Percentiles rank a stretch among this genome's conserved stretches.
Evolutionary conservation across 2,797 vertebrate species (phyloP).

Genomic region (Diceros bicornis): DNA sequence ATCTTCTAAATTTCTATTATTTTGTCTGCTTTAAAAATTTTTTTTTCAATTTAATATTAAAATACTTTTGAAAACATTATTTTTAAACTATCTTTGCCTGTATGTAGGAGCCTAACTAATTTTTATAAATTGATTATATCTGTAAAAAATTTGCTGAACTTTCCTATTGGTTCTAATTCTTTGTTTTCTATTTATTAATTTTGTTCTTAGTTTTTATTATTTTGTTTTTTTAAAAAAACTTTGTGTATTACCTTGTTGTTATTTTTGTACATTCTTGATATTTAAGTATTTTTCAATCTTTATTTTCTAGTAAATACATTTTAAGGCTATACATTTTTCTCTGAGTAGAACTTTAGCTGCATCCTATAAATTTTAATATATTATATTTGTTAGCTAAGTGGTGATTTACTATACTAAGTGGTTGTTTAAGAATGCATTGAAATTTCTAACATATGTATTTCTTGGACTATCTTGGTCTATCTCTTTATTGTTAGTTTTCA

Average conservation of each 20-base stretch:
- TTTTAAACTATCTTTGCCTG: neutral
- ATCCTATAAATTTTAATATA: neutral
- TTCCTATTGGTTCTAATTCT: neutral
- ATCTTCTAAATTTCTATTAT: neutral
- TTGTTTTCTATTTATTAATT: conserved; percentile 46
- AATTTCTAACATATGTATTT: conserved; percentile 37
- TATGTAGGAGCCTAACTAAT: neutral
- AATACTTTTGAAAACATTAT: neutral
- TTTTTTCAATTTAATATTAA: too few relatives aligned
- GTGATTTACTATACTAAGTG: neutral
- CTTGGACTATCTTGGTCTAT: neutral
- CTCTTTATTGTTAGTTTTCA: neutral
- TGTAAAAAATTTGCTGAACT: neutral
- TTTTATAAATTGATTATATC: conserved; percentile 59
- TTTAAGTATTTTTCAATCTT: neutral
- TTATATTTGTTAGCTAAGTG: neutral
- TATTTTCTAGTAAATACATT: conserved; percentile 2
- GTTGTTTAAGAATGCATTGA: neutral
- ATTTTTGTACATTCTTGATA: neutral
- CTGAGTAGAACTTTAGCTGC: neutral
- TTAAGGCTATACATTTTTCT: conserved; percentile 8
- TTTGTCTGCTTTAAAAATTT: neutral
- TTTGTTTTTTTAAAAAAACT: neutral
- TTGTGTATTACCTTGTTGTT: neutral
- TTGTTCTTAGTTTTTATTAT: conserved; percentile 42